phyloP scores from a whole-genome alignment of 2,797 vertebrate genomes.

The Rhinella marina region DNA sequence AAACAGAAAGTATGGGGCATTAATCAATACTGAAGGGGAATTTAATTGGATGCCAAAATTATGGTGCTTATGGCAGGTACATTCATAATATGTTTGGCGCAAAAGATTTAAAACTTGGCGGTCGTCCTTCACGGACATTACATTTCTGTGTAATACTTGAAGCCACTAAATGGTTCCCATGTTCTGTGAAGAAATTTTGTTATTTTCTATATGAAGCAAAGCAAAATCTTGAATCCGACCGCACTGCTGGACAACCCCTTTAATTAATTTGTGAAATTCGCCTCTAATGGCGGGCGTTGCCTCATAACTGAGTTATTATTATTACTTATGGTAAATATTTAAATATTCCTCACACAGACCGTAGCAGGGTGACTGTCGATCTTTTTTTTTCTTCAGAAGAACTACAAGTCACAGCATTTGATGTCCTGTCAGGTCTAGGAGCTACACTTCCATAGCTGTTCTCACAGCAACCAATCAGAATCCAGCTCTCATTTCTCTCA shows the following conservation, averaged over 20 bases:
- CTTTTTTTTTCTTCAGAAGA: neutral
- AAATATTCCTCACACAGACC: neutral
- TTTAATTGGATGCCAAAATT: too few species aligned
- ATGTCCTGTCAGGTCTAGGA: neutral
- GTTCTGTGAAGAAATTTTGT: too few species aligned
- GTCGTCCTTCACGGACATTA: too few species aligned
- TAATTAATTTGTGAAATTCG: neutral
- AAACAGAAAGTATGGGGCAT: too few species aligned
- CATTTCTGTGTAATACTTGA: too few species aligned
- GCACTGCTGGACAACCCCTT: neutral
- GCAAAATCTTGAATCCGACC: neutral
- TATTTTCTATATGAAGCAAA: neutral
- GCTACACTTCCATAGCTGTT: neutral
- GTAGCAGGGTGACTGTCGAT: too few species aligned
- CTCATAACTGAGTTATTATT: neutral
- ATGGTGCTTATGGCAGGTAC: too few species aligned
- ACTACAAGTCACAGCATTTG: conserved; percentile 1
- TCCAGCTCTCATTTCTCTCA: neutral
- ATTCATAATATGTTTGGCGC: too few species aligned
- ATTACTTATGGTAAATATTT: neutral
- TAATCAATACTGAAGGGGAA: too few species aligned
- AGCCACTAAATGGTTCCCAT: too few species aligned
- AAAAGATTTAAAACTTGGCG: too few species aligned
- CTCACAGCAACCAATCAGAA: neutral
- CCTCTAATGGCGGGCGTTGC: neutral